Evolutionary conservation across 2,888 invertebrate species (phyloP), one percentile per base, ranked within the genome.

Genomic region (Ceramica pisi): DNA sequence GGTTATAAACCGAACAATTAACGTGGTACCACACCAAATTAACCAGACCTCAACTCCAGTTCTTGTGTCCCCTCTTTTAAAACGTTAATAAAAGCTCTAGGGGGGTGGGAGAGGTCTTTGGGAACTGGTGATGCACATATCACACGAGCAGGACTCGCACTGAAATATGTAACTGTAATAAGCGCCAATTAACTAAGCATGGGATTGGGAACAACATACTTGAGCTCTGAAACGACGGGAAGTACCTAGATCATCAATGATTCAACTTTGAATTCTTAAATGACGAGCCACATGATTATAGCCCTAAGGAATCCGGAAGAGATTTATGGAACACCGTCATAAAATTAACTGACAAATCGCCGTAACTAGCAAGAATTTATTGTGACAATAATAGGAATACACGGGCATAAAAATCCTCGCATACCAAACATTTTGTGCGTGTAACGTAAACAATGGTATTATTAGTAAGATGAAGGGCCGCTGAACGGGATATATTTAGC

Each of bases 1-100:
- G 92, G 94, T 91, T 95, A 94, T 94, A 94, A 94, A 94, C 91
- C 91, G 92, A 93, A 94, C 95, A 95, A 95, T 95, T 95, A 95
- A 92, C 91, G 90, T 86, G 85, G 84, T 86, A 84, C 82, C 80
- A 87, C 89, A 81, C 94, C 93, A 93, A 86, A 82, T 79, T 86
- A 88, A 85, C 76, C 77, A 83, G 92, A 91, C 87, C 92, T 86
- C 87, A 82, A 84, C 87, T 88, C 83, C 85, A 86, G 84, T 83
- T 85, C 78, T 81, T 83, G 77, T 77, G 71, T 69, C 72, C 75
- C 75, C 77, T 70, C 75, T 78, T 72, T 75, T 73, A 55, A 76
- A 80, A 76, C 65, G 76, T 80, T 73, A 78, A 81, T 77, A 80
- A 75, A 86, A 80, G 67, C 70, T 75, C 68, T 64, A 77, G 80